Conservation (phyloP, 2,113 vertebrate genomes). For the Cromileptes altivelis region DNA sequence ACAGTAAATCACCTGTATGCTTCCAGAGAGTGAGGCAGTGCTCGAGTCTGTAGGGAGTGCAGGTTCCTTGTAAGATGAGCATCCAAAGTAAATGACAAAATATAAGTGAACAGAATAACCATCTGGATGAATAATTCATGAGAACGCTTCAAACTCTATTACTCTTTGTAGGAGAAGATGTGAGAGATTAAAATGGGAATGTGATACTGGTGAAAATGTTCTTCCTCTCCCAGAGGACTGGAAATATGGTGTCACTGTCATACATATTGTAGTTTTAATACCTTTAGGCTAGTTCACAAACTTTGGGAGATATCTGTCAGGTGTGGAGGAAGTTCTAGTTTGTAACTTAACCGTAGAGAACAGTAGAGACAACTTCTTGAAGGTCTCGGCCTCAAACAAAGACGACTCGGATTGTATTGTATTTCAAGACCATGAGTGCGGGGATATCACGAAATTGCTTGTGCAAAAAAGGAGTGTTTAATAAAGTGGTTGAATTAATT, state of each 20-base stretch:
- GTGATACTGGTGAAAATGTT: conserved; percentile 60
- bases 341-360: neutral
- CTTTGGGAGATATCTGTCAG: conserved; percentile 23
- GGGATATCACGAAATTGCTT: too few species aligned
- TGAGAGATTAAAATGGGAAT: conserved; percentile 63
- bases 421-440: too few species aligned
- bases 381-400: too few species aligned
- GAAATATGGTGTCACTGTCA: conserved; percentile 39
- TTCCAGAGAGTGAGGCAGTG: conserved; percentile 9
- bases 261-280: conserved; percentile 32
- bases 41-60: conserved; percentile 35
- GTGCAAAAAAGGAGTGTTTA: too few species aligned
- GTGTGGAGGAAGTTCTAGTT: conserved; percentile 6
- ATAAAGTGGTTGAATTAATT: too few species aligned
- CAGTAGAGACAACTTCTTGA: too few species aligned
- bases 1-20: conserved; percentile 37
- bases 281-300: conserved; percentile 39
- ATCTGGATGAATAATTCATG: conserved; percentile 65
- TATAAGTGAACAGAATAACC: conserved; percentile 56
- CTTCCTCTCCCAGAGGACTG: conserved; percentile 38
- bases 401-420: too few species aligned
- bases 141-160: conserved; percentile 54
- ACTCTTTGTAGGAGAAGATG: conserved; percentile 55
- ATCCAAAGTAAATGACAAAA: conserved; percentile 62
- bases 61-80: conserved; percentile 41